Evolutionary conservation across 1,140 invertebrate genomes (phyloP).

Genomic region (Drosophila repletoides): DNA sequence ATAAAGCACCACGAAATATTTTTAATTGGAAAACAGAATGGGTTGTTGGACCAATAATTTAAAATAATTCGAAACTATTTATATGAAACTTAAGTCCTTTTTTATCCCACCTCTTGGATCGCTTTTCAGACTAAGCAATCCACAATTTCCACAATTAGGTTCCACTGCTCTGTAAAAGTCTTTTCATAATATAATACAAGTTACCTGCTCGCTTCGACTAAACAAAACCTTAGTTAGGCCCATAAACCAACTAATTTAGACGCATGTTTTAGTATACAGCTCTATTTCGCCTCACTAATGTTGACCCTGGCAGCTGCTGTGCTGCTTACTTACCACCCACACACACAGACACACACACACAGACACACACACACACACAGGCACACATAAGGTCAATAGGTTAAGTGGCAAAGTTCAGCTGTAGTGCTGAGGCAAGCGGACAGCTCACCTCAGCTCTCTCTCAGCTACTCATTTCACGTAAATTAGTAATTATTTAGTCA

Average conservation of each 20-base stretch:
- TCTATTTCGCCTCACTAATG: slow-evolving; percentile 57
- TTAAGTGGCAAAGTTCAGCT: slow-evolving; percentile 48
- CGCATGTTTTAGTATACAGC: slow-evolving; percentile 21
- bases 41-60: too few species aligned
- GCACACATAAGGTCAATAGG: slow-evolving; percentile 58
- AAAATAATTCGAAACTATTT: too few species aligned
- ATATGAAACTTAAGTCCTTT: too few species aligned
- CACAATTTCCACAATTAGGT: slow-evolving; percentile 6
- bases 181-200: too few species aligned
- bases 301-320: slow-evolving; percentile 49
- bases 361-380: slow-evolving; percentile 16
- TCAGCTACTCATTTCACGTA: slow-evolving; percentile 42
- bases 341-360: slow-evolving; percentile 13
- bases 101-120: too few species aligned
- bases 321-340: background rate
- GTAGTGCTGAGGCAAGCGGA: slow-evolving; percentile 8
- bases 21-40: too few species aligned
- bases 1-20: too few species aligned
- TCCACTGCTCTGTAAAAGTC: too few species aligned
- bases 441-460: background rate
- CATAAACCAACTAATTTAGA: slow-evolving; percentile 61
- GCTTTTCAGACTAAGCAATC: too few species aligned
- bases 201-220: too few species aligned
- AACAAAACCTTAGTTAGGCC: slow-evolving; percentile 19
- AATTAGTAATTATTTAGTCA: slow-evolving; percentile 67